phyloP scores from a whole-genome alignment of 2,888 invertebrate species.

The Brachylomia viminalis region DNA sequence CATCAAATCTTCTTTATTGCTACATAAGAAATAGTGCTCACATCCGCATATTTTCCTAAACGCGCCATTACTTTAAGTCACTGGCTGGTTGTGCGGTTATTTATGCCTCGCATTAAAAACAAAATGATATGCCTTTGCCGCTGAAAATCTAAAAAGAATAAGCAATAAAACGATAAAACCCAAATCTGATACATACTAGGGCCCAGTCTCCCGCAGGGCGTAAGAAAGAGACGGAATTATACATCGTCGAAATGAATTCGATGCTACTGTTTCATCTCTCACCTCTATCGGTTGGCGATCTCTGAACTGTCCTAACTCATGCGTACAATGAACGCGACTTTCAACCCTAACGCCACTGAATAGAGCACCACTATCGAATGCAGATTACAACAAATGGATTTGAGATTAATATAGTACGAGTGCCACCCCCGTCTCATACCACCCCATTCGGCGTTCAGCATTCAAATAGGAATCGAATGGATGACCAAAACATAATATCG shows the following conservation, averaged over 20 bases:
- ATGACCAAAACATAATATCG: conserved; percentile 91
- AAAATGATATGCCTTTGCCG: conserved; percentile 90
- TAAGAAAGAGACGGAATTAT: conserved; percentile 85
- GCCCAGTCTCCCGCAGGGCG: conserved; percentile 87
- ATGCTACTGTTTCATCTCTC: conserved; percentile 91
- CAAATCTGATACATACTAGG: conserved; percentile 91
- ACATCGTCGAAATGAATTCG: conserved; percentile 89
- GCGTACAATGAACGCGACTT: conserved; percentile 79
- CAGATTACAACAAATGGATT: conserved; percentile 90
- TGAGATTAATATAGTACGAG: conserved; percentile 91
- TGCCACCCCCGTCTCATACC: conserved; percentile 89
- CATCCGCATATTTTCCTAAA: conserved; percentile 86
- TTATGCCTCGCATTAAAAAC: conserved; percentile 89
- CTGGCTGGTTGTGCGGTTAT: conserved; percentile 86
- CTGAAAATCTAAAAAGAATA: conserved; percentile 91
- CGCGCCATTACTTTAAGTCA: conserved; percentile 86
- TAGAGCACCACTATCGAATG: conserved; percentile 83
- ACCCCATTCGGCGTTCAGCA: conserved; percentile 89
- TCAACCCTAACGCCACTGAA: conserved; percentile 79
- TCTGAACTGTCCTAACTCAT: conserved; percentile 89
- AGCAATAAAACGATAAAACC: conserved; percentile 91
- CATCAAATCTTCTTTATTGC: conserved; percentile 65
- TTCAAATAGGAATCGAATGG: conserved; percentile 91
- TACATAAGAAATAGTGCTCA: conserved; percentile 79
- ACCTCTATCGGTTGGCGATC: conserved; percentile 89